These are phyloP conservation scores for Bufotes viridis DNA, from an alignment of 2,797 vertebrate species.

Conservation along the genomic window DNA sequence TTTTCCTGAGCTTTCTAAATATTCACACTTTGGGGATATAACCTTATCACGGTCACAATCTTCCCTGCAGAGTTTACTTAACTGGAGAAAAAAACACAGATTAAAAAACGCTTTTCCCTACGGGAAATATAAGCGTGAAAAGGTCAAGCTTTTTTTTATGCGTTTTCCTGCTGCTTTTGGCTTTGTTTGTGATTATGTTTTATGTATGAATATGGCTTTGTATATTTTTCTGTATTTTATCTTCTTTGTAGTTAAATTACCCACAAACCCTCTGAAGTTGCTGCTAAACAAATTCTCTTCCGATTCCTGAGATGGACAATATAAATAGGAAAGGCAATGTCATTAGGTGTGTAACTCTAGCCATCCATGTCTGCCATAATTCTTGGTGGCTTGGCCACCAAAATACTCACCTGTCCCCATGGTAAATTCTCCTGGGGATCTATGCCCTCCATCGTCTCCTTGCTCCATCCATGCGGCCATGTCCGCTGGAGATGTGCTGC, in stretches of 20 bases:
- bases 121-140: not conserved
- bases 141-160: not conserved
- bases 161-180: not conserved
- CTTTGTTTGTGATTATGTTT: conserved; percentile 30
- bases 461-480: no score
- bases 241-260: conserved; percentile 29
- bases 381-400: no score
- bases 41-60: conserved; percentile 72
- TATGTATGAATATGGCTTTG: not conserved
- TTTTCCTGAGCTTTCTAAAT: conserved; percentile 68
- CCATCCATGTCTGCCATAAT: no score
- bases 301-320: not conserved
- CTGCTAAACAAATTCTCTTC: conserved; percentile 3
- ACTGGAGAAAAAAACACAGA: conserved; percentile 65
- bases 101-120: not conserved
- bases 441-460: no score
- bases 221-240: conserved; percentile 21
- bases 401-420: no score
- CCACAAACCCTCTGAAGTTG: not conserved
- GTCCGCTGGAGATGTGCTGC: no score
- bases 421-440: no score
- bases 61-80: conserved; percentile 72
- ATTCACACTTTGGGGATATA: conserved; percentile 68
- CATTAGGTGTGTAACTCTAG: not conserved
- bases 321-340: not conserved